Conservation (phyloP, 2,113 vertebrate species). For the Scalopus aquaticus region DNA sequence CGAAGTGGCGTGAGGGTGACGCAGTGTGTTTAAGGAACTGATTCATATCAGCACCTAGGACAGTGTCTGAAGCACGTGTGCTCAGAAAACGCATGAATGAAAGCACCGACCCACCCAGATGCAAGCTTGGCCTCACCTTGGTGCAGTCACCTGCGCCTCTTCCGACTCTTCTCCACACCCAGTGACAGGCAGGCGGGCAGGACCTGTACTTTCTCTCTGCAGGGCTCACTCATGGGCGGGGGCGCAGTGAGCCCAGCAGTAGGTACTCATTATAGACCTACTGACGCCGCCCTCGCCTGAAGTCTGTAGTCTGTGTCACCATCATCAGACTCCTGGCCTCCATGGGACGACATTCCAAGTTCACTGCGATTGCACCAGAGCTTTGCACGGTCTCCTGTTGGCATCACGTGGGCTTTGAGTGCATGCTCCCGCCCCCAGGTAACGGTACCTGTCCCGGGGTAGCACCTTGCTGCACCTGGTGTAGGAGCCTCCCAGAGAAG, state of each 20-base stretch:
- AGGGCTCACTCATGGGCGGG: too few species aligned
- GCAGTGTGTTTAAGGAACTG: not conserved
- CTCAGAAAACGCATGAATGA: not conserved
- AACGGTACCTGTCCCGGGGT: rapidly evolving
- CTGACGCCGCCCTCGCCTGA: not conserved
- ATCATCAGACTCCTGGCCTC: not conserved
- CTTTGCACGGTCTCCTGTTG: not conserved
- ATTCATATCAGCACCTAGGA: not conserved
- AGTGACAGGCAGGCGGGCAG: not conserved
- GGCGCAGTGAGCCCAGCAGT: not conserved
- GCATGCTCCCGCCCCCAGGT: not conserved
- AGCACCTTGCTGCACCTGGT: not conserved
- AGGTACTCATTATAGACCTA: not conserved
- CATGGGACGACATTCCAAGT: not conserved
- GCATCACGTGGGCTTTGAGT: not conserved
- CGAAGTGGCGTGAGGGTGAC: not conserved
- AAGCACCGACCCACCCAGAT: rapidly evolving
- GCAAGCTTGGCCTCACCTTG: not conserved
- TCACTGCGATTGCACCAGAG: rapidly evolving
- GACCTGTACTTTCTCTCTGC: not conserved
- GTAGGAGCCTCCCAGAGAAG: not conserved
- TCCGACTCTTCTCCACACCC: too few species aligned
- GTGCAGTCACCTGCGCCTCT: not conserved
- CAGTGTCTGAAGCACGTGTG: not conserved
- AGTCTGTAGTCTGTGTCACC: not conserved